These are phyloP conservation scores for Tribolium castaneum DNA, from an alignment of 1,140 invertebrate genomes.

Conservation along the genomic window DNA sequence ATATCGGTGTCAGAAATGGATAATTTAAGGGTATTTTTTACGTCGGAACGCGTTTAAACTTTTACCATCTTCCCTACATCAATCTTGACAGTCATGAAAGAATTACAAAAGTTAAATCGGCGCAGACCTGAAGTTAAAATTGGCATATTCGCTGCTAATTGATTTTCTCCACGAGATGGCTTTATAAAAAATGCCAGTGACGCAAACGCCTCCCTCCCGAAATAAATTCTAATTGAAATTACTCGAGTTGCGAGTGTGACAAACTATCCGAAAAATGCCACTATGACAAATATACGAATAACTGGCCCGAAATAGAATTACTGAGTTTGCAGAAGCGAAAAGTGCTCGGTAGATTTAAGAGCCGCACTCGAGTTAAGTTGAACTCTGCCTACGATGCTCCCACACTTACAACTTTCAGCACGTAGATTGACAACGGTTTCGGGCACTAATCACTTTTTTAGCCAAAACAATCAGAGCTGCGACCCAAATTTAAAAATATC, in stretches of 20 bases:
- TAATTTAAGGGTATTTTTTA: slow-evolving; percentile 35
- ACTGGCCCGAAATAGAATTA: background rate
- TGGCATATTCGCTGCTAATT: slow-evolving; percentile 1
- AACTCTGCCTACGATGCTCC: background rate
- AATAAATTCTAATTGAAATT: slow-evolving; percentile 23
- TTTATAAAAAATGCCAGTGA: background rate
- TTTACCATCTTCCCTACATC: slow-evolving; percentile 33
- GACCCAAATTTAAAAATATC: background rate
- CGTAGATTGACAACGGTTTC: background rate
- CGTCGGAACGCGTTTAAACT: slow-evolving; percentile 32
- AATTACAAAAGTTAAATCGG: slow-evolving; percentile 27
- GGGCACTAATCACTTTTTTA: background rate
- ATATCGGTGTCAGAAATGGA: slow-evolving; percentile 32
- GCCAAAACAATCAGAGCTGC: background rate
- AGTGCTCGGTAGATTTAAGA: background rate
- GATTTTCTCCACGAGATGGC: background rate
- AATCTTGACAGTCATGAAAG: slow-evolving; percentile 37
- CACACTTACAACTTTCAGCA: background rate
- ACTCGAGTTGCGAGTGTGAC: background rate
- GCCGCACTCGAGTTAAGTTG: background rate
- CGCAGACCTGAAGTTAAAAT: background rate
- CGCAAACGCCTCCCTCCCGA: background rate
- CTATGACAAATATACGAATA: background rate
- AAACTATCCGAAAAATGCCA: background rate
- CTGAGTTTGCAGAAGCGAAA: slow-evolving; percentile 4